Evolutionary conservation across 1,140 invertebrate species (phyloP).

Genomic region (Drosophila triauraria): DNA sequence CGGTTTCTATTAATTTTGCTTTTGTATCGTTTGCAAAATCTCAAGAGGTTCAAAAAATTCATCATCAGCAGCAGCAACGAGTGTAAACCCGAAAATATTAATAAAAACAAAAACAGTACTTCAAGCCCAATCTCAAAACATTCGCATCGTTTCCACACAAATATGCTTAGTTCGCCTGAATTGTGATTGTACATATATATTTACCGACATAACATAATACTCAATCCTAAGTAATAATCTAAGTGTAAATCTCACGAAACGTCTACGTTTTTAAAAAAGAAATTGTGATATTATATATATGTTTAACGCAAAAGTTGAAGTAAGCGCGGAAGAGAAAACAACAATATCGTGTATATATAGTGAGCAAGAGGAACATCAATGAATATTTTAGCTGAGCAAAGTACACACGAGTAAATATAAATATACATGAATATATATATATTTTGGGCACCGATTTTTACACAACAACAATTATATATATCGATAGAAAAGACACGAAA

Average conservation of each 20-base stretch:
- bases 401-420: constrained; percentile 60
- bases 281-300: constrained; percentile 77
- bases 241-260: constrained; percentile 78
- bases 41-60: constrained; percentile 76
- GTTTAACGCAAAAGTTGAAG: constrained; percentile 32
- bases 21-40: constrained; percentile 83
- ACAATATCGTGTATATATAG: constrained; percentile 48
- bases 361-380: constrained; percentile 40
- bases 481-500: constrained; percentile 76
- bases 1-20: constrained; percentile 81
- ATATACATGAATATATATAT: constrained; percentile 58
- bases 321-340: constrained; percentile 27
- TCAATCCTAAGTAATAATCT: constrained; percentile 33
- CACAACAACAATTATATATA: constrained; percentile 64
- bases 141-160: constrained; percentile 59
- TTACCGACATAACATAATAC: constrained; percentile 48
- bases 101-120: constrained; percentile 49
- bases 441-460: constrained; percentile 81
- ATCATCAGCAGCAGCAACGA: constrained; percentile 41
- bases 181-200: constrained; percentile 76
- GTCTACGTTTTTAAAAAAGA: constrained; percentile 77
- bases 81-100: constrained; percentile 10
- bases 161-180: constrained; percentile 62
- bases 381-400: constrained; percentile 65
- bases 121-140: constrained; percentile 60